Evolutionary conservation across 2,888 invertebrate species (phyloP), one percentile per base, ranked within the genome.

Genomic region (Elmis aenea): DNA sequence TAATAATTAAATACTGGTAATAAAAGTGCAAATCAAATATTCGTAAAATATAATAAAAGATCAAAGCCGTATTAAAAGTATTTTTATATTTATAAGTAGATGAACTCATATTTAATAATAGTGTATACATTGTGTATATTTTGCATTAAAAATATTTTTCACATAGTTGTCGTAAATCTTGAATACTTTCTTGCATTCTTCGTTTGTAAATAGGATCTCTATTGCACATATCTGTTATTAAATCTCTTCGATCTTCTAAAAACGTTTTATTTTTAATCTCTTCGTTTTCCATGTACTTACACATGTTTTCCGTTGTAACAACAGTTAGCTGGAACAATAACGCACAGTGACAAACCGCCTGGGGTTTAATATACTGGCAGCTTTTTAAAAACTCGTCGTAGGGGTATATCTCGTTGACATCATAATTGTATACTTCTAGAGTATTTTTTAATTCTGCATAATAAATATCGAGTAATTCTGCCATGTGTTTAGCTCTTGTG

Each of bases 341-440:
- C 1, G 47, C 26, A 3, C 46, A 32, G 9, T 48, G 41, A 13
- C 40, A 23, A 8, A 55, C 13, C 8, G 45, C 45, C 39, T 46
- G 38, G 3, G 46, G 33, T 33, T 47, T 50, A 27, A 46, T 50
- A 34, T 49, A 49, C 11, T 52, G 39, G 13, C 53, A 29, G 30
- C 47, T 49, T 21, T 49, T 42, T 8, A 46, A 8, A 31, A 56
- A 57, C 14, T 46, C 31, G 12, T 49, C 37, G 31, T 41, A 49
- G 2, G 55, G 42, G 15, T 50, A 46, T 18, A 58, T 45, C 4
- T 38, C 37, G 2, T 38, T 14, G 2, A 51, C 25, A 24, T 54
- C 43, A 30, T 46, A 31, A 28, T 45, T 35, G 33, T 52, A 50
- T 18, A 39, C 35, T 6, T 21, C n/a, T 5, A 59, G 36, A 43